These are phyloP conservation scores for Micropoecilia bifurca DNA, from an alignment of 2,797 vertebrate species.

Conservation along the genomic window DNA sequence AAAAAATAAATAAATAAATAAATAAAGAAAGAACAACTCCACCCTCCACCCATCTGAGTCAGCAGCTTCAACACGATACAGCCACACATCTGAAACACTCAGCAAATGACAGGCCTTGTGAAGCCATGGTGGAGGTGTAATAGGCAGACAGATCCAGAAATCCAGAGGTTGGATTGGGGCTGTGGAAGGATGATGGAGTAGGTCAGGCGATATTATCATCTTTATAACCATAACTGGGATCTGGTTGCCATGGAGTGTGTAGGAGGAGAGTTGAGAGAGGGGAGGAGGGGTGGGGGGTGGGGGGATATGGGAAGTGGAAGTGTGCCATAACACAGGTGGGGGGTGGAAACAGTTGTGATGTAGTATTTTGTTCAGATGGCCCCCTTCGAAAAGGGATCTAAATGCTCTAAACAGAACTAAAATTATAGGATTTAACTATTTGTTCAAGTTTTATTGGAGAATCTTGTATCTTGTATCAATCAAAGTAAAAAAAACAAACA, in stretches of 20 bases:
- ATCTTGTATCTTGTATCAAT: background rate
- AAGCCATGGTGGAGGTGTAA: conserved; percentile 21
- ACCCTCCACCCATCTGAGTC: background rate
- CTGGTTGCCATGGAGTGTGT: conserved; percentile 57
- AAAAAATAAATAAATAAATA: background rate
- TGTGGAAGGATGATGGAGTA: conserved; percentile 38
- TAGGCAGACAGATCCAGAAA: conserved; percentile 8
- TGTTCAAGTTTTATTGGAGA: background rate
- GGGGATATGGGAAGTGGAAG: background rate
- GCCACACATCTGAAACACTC: conserved; percentile 23
- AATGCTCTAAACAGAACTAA: background rate
- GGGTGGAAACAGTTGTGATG: background rate
- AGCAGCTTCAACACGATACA: background rate
- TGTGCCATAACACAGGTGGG: conserved; percentile 1
- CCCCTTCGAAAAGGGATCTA: background rate
- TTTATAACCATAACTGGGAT: conserved; percentile 44
- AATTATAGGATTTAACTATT: background rate
- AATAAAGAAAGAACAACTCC: background rate
- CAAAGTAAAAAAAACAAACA: background rate
- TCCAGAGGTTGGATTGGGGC: background rate
- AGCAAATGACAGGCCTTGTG: conserved; percentile 28
- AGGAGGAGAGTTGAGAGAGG: background rate
- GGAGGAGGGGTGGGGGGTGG: background rate
- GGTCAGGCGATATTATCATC: conserved; percentile 50
- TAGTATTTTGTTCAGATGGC: background rate